Conservation (phyloP, 2,888 invertebrate species). For the Stegophylla sp. region DNA sequence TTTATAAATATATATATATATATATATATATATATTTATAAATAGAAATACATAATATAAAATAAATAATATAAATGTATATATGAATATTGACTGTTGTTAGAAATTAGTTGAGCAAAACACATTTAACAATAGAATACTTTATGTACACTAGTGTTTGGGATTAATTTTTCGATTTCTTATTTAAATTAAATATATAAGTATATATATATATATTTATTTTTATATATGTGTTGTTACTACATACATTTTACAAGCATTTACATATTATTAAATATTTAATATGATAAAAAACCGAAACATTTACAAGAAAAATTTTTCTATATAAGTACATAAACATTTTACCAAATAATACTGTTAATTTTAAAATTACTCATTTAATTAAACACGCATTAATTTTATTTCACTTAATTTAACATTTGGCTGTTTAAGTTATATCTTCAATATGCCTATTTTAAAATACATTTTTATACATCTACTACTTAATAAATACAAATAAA, state of each 20-base stretch:
- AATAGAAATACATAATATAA: background rate
- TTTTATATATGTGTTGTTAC: slow-evolving; percentile 4
- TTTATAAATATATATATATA: background rate
- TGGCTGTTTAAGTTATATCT: slow-evolving; percentile 51
- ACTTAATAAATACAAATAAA: slow-evolving; percentile 49
- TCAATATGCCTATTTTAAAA: slow-evolving; percentile 41
- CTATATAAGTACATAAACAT: slow-evolving; percentile 56
- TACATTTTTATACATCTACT: slow-evolving; percentile 36
- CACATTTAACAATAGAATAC: slow-evolving; percentile 57
- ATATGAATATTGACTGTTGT: slow-evolving; percentile 55
- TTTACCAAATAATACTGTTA: slow-evolving; percentile 58
- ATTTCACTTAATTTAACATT: slow-evolving; percentile 39
- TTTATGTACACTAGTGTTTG: slow-evolving; percentile 55
- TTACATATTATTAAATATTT: slow-evolving; percentile 36
- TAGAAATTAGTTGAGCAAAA: slow-evolving; percentile 59
- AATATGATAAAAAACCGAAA: slow-evolving; percentile 30
- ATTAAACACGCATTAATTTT: slow-evolving; percentile 44
- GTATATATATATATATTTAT: slow-evolving; percentile 22
- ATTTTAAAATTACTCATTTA: slow-evolving; percentile 50
- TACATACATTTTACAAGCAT: slow-evolving; percentile 34
- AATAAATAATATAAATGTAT: slow-evolving; percentile 30
- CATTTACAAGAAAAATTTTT: slow-evolving; percentile 36
- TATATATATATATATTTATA: slow-evolving; percentile 18
- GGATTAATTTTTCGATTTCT: slow-evolving; percentile 42
- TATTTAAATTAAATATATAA: slow-evolving; percentile 2